A percentile compares a stretch with the other conserved stretches of the same genome.
Conservation (phyloP, 2,113 vertebrate genomes). For the Leucopsar rothschildi region DNA sequence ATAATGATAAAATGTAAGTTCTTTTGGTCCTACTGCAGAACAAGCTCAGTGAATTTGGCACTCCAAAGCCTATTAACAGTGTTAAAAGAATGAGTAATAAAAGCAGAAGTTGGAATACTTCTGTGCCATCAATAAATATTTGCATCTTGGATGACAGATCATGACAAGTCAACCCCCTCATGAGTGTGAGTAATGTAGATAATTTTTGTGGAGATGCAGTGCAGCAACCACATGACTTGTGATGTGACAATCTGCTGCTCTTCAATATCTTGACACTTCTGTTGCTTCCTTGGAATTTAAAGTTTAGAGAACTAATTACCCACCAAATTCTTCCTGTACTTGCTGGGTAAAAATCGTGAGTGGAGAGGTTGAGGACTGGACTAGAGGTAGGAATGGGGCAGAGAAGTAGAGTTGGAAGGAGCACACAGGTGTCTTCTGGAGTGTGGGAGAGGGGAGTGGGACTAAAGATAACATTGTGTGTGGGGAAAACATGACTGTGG, state of each 20-base stretch:
- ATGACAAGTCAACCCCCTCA: conserved; percentile 15
- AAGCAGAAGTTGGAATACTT: conserved; percentile 19
- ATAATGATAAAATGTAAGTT: background rate
- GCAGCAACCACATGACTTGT: conserved; percentile 1
- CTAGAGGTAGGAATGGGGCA: background rate
- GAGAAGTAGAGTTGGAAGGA: background rate
- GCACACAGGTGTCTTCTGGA: background rate
- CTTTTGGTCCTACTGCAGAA: background rate
- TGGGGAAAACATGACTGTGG: background rate
- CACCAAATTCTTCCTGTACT: background rate
- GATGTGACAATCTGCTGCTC: conserved; percentile 20
- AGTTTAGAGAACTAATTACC: background rate
- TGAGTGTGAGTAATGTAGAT: conserved; percentile 12
- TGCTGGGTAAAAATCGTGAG: background rate
- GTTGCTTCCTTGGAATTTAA: background rate
- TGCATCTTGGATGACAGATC: conserved; percentile 32
- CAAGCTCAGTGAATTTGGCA: background rate
- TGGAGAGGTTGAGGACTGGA: background rate
- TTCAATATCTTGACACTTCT: background rate
- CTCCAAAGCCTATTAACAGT: background rate
- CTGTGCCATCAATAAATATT: conserved; percentile 37
- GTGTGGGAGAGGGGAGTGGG: background rate
- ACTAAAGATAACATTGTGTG: background rate
- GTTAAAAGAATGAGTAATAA: conserved; percentile 19
- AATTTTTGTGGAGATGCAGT: conserved; percentile 8